Conservation (phyloP, 92 coral and sea anemone species). For the Palythoa grandis region DNA sequence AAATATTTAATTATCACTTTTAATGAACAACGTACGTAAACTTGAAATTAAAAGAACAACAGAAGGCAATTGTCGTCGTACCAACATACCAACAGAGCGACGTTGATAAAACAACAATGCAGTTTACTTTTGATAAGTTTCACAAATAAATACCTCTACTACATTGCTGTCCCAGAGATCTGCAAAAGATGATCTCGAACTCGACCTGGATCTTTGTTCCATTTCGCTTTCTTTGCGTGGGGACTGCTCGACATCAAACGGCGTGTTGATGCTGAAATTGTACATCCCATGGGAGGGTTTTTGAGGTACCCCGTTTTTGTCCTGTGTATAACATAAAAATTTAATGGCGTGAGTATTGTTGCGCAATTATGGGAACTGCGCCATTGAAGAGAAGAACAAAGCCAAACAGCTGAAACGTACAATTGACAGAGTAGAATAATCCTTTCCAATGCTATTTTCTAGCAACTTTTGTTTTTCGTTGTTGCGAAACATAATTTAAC, state of each 20-base stretch:
- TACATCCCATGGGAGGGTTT: slow-evolving; percentile 12
- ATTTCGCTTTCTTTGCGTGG: slow-evolving; percentile 15
- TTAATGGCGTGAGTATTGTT: background rate
- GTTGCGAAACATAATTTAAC: background rate
- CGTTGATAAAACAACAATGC: background rate
- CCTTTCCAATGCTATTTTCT: background rate
- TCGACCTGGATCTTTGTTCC: slow-evolving; percentile 32
- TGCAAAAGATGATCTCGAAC: slow-evolving; percentile 39
- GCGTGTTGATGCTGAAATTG: slow-evolving; percentile 27
- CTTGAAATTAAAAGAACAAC: no score
- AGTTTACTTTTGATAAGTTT: background rate
- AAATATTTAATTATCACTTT: no score
- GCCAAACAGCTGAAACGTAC: slow-evolving; percentile 1
- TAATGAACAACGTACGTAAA: no score
- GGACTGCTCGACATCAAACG: background rate
- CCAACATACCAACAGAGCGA: background rate
- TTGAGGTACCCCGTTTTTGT: background rate
- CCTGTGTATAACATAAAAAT: slow-evolving; percentile 16
- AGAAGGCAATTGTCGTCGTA: no score
- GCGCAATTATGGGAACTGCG: background rate
- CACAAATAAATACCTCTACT: slow-evolving; percentile 17
- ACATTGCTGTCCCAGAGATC: slow-evolving; percentile 46
- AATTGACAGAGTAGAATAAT: background rate
- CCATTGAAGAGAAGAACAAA: background rate
- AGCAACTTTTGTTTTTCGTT: background rate